Evolutionary conservation across 2,113 vertebrate species (phyloP).

Genomic region (Mesoclemmys tuberculata): DNA sequence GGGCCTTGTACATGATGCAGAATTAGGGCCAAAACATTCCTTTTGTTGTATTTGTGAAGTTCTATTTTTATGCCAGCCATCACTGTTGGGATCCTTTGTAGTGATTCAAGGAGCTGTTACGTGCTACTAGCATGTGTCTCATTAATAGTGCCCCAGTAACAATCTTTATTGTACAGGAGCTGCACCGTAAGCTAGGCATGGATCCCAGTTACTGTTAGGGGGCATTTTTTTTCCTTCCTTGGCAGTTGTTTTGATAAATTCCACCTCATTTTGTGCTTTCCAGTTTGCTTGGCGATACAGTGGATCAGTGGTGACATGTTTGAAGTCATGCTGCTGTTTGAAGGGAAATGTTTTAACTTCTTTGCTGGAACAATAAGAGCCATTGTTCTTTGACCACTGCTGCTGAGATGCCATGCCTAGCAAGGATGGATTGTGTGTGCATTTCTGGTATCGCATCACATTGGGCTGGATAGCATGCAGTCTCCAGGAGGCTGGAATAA

Average conservation of each 20-base stretch:
- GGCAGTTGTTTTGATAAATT: slow-evolving; percentile 5
- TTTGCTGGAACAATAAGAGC: slow-evolving; percentile 53
- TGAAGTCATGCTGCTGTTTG: slow-evolving; percentile 57
- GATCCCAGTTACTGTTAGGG: background rate
- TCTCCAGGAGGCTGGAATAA: background rate
- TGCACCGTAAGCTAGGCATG: background rate
- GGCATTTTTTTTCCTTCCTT: background rate
- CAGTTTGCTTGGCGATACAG: background rate
- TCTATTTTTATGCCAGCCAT: background rate
- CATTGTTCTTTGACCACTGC: slow-evolving; percentile 52
- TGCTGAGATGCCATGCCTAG: slow-evolving; percentile 16
- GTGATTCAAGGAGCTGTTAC: background rate
- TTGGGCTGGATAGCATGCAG: background rate
- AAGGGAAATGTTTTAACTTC: slow-evolving; percentile 70
- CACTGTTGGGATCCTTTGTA: background rate
- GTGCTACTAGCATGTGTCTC: background rate
- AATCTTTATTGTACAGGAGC: background rate
- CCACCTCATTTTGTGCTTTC: background rate
- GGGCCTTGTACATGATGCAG: background rate
- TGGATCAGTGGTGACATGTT: slow-evolving; percentile 25
- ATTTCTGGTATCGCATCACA: background rate
- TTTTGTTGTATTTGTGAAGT: background rate
- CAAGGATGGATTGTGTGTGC: background rate
- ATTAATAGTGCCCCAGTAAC: background rate
- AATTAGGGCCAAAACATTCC: background rate